Evolutionary conservation across 30 jellyfish, hydroid and myxozoan genomes (phyloP), one percentile per base, ranked within the genome.

Genomic region (Turritopsis rubra): DNA sequence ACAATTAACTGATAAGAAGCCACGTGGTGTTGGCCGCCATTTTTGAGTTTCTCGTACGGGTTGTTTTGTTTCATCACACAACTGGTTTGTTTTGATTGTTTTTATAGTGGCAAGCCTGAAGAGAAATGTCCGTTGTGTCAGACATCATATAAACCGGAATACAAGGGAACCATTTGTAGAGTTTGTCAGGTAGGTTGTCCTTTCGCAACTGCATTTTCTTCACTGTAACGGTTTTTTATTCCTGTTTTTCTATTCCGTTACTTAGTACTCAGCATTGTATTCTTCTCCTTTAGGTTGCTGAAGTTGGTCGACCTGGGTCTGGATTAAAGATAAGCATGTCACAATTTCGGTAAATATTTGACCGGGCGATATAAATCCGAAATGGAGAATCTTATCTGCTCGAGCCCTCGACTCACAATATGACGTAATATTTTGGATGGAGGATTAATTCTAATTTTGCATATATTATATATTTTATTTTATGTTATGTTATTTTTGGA

Each of bases 51-150:
- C n/a, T n/a, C n/a, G 13, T 41, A 13, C 60, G 5, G 5, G 60
- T 41, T 13, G 60, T 13, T 41, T 41, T 41, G 60, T 13, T 41
- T 5, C 60, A 41, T 41, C 60, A 41, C 13, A 5, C 60, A 41
- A 41, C 5, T 41, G 60, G 5, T 3, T 3, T 54, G 66, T 66
- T 66, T 82, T 21, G 8, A 22, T 8, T 75, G 22, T 21, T 0
- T 73, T 74, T 89, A 8, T 82, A 91, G 98, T 86, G 98, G 98
- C 18, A 92, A 87, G 60, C 98, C 98, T n/a, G 96, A 92, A 73
- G 98, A 92, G 75, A 92, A 87, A 29, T 92, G 98, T 76, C 96
- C 98, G 27, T 81, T 92, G 26, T 92, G 98, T 81, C 93, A 88
- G 68, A 96, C 98, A 9, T 85, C 81, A 0, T 92, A 85, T 53